These are phyloP conservation scores for Coenonympha arcania DNA, from an alignment of 2,888 invertebrate genomes.

Conservation along the genomic window DNA sequence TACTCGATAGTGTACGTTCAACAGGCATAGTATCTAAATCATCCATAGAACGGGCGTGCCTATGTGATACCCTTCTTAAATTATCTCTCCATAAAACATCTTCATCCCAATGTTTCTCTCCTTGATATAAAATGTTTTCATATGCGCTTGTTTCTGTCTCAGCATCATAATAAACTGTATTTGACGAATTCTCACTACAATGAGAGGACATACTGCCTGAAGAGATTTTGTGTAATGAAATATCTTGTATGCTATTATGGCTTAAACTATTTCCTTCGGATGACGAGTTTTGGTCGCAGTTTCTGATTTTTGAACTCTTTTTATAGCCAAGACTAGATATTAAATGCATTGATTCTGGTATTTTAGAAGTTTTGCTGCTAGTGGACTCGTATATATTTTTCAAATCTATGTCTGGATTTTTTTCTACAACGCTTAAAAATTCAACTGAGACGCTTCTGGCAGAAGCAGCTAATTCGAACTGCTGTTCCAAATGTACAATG, in stretches of 20 bases:
- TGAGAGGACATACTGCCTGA: conserved; percentile 69
- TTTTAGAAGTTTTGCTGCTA: conserved; percentile 74
- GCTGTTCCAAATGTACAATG: conserved; percentile 46
- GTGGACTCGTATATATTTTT: conserved; percentile 83
- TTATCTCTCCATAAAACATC: conserved; percentile 87
- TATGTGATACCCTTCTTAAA: conserved; percentile 82
- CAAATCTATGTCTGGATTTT: conserved; percentile 78
- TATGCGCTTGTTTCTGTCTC: conserved; percentile 62
- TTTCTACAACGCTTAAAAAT: conserved; percentile 78
- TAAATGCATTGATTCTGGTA: conserved; percentile 68
- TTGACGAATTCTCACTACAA: conserved; percentile 66
- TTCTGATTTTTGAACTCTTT: conserved; percentile 48
- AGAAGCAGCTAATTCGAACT: conserved; percentile 72
- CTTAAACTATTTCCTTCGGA: conserved; percentile 41
- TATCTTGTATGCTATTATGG: conserved; percentile 36
- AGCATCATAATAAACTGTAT: conserved; percentile 67
- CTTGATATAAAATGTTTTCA: conserved; percentile 70
- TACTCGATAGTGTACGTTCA: conserved; percentile 38
- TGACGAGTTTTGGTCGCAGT: conserved; percentile 43
- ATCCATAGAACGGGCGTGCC: conserved; percentile 87
- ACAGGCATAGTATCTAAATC: conserved; percentile 77
- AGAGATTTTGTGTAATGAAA: conserved; percentile 50
- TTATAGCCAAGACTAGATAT: conserved; percentile 67
- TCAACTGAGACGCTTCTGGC: conserved; percentile 78
- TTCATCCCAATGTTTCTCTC: conserved; percentile 87